A percentile compares a stretch with the other conserved stretches of the same genome.
These are phyloP conservation scores for Amazona guildingii DNA, from an alignment of 2,113 vertebrate species.

Conservation along the genomic window DNA sequence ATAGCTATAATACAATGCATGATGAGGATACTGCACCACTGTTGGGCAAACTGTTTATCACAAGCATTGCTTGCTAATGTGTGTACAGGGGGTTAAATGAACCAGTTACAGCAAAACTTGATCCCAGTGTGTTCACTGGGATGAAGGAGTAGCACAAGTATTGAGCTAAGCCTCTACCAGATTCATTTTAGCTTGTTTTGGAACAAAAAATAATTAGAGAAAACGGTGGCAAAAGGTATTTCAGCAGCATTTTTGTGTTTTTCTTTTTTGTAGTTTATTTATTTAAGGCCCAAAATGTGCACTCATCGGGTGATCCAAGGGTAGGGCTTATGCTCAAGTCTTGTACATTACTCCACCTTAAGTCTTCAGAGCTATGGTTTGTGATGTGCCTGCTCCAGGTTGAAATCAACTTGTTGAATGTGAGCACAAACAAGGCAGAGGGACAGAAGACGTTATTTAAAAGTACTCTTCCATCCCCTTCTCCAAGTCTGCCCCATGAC, in stretches of 20 bases:
- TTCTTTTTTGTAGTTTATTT: accelerated
- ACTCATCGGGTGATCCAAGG: background rate
- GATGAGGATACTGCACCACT: accelerated
- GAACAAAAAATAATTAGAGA: background rate
- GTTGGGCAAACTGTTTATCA: background rate
- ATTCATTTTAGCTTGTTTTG: background rate
- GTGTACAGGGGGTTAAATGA: background rate
- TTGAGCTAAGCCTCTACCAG: background rate
- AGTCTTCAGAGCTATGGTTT: background rate
- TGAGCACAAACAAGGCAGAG: accelerated
- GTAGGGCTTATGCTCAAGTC: background rate
- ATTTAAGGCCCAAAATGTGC: background rate
- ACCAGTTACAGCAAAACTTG: accelerated
- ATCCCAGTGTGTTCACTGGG: background rate
- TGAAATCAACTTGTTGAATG: accelerated
- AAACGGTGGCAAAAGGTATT: accelerated
- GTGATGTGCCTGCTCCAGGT: background rate
- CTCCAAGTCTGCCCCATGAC: background rate
- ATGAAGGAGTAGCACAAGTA: background rate
- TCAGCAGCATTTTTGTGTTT: background rate
- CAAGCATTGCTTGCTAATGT: accelerated
- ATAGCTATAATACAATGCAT: accelerated
- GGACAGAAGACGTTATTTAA: accelerated
- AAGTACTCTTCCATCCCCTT: background rate
- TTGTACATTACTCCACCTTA: background rate